Conservation (phyloP, 2,113 vertebrate species). For the Chionis minor region DNA sequence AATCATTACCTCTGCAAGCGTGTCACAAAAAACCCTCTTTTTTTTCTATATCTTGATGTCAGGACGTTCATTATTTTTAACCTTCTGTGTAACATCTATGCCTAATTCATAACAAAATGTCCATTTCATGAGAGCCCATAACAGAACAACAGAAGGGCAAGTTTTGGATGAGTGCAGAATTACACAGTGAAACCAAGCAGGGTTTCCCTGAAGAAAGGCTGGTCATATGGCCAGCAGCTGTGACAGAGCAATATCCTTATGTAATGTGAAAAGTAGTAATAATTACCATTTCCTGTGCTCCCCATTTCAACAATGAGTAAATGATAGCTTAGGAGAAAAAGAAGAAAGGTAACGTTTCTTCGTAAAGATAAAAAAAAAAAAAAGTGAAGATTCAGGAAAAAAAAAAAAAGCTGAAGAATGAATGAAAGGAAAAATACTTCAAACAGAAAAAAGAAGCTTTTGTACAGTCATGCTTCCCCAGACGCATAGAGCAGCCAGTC, state of each 20-base stretch:
- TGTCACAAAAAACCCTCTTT: background rate
- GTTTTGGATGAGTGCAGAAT: background rate
- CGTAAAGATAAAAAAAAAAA: background rate
- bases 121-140: background rate
- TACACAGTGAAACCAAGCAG: background rate
- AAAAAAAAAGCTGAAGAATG: background rate
- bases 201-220: background rate
- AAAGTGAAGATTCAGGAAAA: background rate
- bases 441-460: background rate
- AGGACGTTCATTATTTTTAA: background rate
- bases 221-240: conserved; percentile 68
- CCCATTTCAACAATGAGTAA: background rate
- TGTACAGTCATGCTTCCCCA: background rate
- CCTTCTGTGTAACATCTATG: background rate
- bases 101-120: background rate
- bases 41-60: background rate
- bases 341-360: background rate
- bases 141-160: background rate
- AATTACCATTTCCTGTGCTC: background rate
- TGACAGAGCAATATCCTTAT: background rate
- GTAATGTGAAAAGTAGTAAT: conserved; percentile 13
- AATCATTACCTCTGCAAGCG: background rate
- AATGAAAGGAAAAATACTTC: background rate
- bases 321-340: background rate
- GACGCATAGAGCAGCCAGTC: background rate